Conservation (phyloP, 2,113 vertebrate species). For the Pipra filicauda region DNA sequence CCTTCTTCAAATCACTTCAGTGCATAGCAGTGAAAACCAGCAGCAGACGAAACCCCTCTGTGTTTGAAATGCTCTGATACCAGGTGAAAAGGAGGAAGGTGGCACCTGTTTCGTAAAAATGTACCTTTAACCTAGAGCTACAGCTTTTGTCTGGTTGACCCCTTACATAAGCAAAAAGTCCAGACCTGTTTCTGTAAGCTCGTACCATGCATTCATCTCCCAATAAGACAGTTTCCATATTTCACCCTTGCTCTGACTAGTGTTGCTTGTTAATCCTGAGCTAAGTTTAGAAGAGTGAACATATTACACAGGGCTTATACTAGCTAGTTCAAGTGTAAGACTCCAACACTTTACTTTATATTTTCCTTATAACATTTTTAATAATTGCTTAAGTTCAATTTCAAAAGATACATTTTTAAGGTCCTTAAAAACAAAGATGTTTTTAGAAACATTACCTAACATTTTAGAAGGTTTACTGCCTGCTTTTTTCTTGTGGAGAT, state of each 20-base stretch:
- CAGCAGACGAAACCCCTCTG: background rate
- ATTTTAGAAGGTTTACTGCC: background rate
- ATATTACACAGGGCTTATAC: background rate
- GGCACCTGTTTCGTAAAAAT: background rate
- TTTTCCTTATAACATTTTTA: background rate
- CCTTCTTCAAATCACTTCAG: background rate
- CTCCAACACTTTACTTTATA: background rate
- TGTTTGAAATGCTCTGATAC: background rate
- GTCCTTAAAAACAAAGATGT: background rate
- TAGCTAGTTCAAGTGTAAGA: background rate
- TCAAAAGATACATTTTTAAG: background rate
- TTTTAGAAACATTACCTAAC: background rate
- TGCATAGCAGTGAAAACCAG: background rate
- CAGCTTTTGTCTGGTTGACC: constrained; percentile 5
- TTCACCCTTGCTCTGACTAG: background rate
- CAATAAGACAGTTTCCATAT: background rate
- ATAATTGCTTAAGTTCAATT: background rate
- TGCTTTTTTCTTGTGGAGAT: background rate
- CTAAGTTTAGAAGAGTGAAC: constrained; percentile 1
- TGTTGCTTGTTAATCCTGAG: background rate
- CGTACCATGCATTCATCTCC: background rate
- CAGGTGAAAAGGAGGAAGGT: background rate
- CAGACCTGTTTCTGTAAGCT: constrained; percentile 21
- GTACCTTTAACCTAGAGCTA: background rate
- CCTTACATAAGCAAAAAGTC: background rate